These are phyloP conservation scores for Prunella himalayana DNA, from an alignment of 2,113 vertebrate species.

Conservation along the genomic window DNA sequence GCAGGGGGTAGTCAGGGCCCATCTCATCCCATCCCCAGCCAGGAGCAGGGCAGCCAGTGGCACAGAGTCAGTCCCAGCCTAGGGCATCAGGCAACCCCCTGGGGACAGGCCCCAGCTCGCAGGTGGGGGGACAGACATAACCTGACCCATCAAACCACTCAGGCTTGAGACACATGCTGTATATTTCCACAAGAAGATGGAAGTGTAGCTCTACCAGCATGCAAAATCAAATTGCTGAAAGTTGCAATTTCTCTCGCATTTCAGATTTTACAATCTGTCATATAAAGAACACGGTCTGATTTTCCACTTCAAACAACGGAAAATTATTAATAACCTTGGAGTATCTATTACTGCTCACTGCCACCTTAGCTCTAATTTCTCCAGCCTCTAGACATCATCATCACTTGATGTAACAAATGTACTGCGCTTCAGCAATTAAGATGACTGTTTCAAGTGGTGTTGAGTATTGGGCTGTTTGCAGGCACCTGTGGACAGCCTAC, in stretches of 20 bases:
- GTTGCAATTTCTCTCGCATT: not conserved
- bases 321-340: not conserved
- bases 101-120: rapidly evolving
- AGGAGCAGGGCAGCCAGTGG: not conserved
- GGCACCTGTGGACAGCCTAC: not conserved
- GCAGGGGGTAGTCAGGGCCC: not conserved
- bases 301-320: not conserved
- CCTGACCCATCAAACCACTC: not conserved
- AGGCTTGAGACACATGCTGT: not conserved
- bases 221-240: not conserved
- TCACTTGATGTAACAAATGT: not conserved
- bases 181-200: not conserved
- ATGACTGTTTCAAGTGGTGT: not conserved
- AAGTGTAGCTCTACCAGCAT: not conserved
- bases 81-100: not conserved
- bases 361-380: not conserved
- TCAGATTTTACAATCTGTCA: not conserved
- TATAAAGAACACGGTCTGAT: not conserved
- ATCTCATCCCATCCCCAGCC: not conserved
- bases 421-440: not conserved
- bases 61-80: not conserved
- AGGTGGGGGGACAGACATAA: not conserved
- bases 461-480: rapidly evolving
- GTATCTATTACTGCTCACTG: not conserved
- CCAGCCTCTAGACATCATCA: not conserved